Conservation (phyloP, 2,113 vertebrate species). For the Elephas maximus region DNA sequence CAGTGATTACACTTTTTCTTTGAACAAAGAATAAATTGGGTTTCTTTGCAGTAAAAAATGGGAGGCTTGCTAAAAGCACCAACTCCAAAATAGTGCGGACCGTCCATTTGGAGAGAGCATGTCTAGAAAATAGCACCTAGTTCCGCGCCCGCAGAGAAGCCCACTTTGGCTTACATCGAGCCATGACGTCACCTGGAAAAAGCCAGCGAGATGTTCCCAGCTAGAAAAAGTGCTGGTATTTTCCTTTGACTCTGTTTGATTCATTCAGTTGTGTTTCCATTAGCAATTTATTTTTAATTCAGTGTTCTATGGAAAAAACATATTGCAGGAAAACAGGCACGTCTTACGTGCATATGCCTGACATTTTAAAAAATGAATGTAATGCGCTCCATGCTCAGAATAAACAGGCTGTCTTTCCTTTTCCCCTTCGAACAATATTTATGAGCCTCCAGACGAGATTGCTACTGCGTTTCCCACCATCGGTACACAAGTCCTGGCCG, state of each 20-base stretch:
- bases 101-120: not conserved
- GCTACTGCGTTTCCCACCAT: slow-evolving; percentile 67
- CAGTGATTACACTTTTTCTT: slow-evolving; percentile 68
- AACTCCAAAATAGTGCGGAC: slow-evolving; percentile 67
- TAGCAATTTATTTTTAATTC: slow-evolving; percentile 87
- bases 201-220: slow-evolving; percentile 61
- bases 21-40: slow-evolving; percentile 68
- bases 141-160: not conserved
- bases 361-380: slow-evolving; percentile 84
- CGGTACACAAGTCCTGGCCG: not conserved
- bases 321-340: slow-evolving; percentile 75
- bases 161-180: slow-evolving; percentile 69
- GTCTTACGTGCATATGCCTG: slow-evolving; percentile 67
- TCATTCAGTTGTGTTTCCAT: slow-evolving; percentile 80
- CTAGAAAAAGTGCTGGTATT: slow-evolving; percentile 69
- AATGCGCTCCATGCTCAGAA: slow-evolving; percentile 80
- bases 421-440: slow-evolving; percentile 65
- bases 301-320: slow-evolving; percentile 80
- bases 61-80: slow-evolving; percentile 71
- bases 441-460: slow-evolving; percentile 70
- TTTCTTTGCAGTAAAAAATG: slow-evolving; percentile 66
- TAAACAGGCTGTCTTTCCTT: slow-evolving; percentile 80
- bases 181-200: slow-evolving; percentile 71
- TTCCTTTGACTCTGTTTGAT: slow-evolving; percentile 80
- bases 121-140: not conserved